A percentile compares a stretch with the other conserved stretches of the same genome.
Conservation (phyloP, 2,888 invertebrate species). For the Ceratothoa steindachneri region DNA sequence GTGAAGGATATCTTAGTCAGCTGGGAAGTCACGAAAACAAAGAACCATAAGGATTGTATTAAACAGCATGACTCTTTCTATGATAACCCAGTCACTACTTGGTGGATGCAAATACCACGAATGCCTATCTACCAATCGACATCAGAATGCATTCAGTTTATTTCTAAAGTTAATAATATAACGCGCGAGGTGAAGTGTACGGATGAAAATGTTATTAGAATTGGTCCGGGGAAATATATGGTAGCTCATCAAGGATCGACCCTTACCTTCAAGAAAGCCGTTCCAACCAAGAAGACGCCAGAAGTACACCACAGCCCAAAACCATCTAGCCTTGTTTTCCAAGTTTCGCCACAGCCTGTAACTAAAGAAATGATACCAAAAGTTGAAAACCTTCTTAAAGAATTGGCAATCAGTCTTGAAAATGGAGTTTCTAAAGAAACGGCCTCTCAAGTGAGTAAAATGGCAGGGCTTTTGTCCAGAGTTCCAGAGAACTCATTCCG, state of each 20-base stretch:
- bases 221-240: not conserved
- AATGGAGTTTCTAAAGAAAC: not conserved
- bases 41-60: slow-evolving; percentile 6
- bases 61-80: not conserved
- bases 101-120: not conserved
- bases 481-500: not conserved
- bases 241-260: not conserved
- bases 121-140: not conserved
- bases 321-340: not conserved
- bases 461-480: not conserved
- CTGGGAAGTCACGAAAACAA: not conserved
- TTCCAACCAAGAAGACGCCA: not conserved
- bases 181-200: not conserved
- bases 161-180: not conserved
- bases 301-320: not conserved
- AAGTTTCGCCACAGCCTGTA: not conserved
- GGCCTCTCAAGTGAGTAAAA: not conserved
- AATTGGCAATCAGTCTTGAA: not conserved
- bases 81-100: not conserved
- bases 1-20: not conserved
- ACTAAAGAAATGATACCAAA: not conserved
- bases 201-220: not conserved
- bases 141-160: slow-evolving; percentile 17
- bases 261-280: slow-evolving; percentile 4
- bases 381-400: not conserved